Percentiles rank a stretch among this genome's conserved stretches.
Conservation (phyloP, 2,113 vertebrate species). For the Uria lomvia region DNA sequence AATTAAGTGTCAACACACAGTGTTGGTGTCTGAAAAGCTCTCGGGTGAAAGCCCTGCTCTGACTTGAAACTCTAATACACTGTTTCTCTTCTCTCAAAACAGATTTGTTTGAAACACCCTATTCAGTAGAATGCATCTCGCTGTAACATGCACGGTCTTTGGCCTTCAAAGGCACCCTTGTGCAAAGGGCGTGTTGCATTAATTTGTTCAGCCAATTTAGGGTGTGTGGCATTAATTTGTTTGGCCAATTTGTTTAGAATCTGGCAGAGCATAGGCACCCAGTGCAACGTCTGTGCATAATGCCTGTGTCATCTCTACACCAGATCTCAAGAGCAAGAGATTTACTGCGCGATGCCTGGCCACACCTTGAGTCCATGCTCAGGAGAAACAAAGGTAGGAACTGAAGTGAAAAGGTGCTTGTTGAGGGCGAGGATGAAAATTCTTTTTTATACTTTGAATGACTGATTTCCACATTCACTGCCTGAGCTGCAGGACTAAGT, state of each 20-base stretch:
- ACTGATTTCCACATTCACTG: neutral
- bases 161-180: conserved; percentile 52
- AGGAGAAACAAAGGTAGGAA: neutral
- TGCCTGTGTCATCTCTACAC: conserved; percentile 38
- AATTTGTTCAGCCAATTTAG: conserved; percentile 66
- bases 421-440: neutral
- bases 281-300: conserved; percentile 18
- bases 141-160: conserved; percentile 8
- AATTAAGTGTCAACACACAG: conserved; percentile 50
- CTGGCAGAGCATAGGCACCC: conserved; percentile 12
- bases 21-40: neutral
- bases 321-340: conserved; percentile 35
- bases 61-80: conserved; percentile 35
- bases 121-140: neutral
- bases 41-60: neutral
- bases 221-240: conserved; percentile 66
- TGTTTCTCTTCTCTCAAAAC: neutral
- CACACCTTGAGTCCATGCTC: neutral
- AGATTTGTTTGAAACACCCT: conserved; percentile 25
- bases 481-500: neutral
- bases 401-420: neutral
- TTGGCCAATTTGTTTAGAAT: conserved; percentile 72
- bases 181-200: conserved; percentile 61
- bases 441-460: neutral
- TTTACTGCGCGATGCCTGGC: neutral